Percentiles rank a stretch among this genome's conserved stretches.
Evolutionary conservation across 2,888 invertebrate species (phyloP).

Genomic region (Trichopoda pennipes): DNA sequence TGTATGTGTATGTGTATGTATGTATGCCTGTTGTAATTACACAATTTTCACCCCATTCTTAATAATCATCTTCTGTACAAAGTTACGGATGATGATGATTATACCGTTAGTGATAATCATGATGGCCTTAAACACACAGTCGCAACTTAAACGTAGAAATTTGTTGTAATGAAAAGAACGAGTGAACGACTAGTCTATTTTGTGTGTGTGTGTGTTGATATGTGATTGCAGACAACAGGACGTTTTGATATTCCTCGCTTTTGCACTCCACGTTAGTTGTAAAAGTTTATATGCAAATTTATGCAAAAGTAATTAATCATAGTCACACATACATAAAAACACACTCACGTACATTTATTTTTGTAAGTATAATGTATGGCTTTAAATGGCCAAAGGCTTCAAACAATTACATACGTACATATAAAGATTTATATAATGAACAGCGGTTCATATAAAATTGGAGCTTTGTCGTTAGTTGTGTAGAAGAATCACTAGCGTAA

Average conservation of each 20-base stretch:
- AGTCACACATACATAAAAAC: conserved; percentile 65
- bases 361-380: conserved; percentile 35
- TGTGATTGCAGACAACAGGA: conserved; percentile 55
- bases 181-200: background rate
- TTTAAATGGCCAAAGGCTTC: conserved; percentile 38
- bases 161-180: conserved; percentile 45
- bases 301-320: conserved; percentile 72
- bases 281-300: conserved; percentile 69
- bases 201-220: background rate
- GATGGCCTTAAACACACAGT: conserved; percentile 55
- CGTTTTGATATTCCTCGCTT: conserved; percentile 60
- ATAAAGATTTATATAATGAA: background rate
- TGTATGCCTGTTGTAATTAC: conserved; percentile 49
- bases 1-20: conserved; percentile 12
- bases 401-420: background rate
- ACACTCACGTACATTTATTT: conserved; percentile 19
- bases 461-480: too few relatives aligned
- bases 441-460: too few relatives aligned
- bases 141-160: conserved; percentile 57
- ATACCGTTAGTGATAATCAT: conserved; percentile 44
- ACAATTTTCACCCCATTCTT: conserved; percentile 64
- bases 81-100: conserved; percentile 50
- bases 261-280: conserved; percentile 53
- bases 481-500: too few relatives aligned
- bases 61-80: conserved; percentile 41